These are phyloP conservation scores for Philonicus albiceps DNA, from an alignment of 2,888 invertebrate species.

Conservation along the genomic window DNA sequence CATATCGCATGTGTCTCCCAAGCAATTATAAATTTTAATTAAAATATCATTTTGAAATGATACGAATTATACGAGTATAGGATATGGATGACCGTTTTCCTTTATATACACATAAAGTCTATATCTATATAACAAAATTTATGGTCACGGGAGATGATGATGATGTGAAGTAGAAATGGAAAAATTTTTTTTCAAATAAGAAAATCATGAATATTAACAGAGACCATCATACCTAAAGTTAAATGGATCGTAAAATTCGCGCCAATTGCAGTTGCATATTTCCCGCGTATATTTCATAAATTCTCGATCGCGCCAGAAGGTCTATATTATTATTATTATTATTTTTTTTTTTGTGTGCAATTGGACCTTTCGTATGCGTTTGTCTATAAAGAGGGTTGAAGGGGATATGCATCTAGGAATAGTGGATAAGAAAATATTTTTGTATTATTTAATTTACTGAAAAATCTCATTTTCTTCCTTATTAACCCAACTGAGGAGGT, in stretches of 20 bases:
- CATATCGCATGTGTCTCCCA: neutral
- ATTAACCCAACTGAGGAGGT: neutral
- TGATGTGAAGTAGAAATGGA: neutral
- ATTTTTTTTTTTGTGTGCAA: neutral
- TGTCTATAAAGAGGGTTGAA: neutral
- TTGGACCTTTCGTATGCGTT: neutral
- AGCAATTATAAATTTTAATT: conserved; percentile 35
- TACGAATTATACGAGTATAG: conserved; percentile 12
- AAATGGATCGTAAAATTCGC: conserved; percentile 40
- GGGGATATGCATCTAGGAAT: neutral
- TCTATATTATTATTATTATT: neutral
- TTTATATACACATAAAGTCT: too few species aligned
- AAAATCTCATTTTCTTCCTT: neutral
- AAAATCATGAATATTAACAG: neutral
- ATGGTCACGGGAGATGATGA: neutral
- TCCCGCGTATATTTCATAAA: neutral
- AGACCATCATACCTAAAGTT: neutral
- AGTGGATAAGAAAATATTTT: neutral
- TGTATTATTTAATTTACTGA: neutral
- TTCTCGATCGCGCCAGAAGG: neutral
- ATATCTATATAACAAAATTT: conserved; percentile 6
- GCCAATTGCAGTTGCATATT: conserved; percentile 1
- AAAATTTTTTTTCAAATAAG: neutral
- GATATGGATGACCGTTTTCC: neutral
- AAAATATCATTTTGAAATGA: conserved; percentile 8